Base-by-base conservation (phyloP, 1,140 invertebrate genomes). In the Lucilia sericata region DNA sequence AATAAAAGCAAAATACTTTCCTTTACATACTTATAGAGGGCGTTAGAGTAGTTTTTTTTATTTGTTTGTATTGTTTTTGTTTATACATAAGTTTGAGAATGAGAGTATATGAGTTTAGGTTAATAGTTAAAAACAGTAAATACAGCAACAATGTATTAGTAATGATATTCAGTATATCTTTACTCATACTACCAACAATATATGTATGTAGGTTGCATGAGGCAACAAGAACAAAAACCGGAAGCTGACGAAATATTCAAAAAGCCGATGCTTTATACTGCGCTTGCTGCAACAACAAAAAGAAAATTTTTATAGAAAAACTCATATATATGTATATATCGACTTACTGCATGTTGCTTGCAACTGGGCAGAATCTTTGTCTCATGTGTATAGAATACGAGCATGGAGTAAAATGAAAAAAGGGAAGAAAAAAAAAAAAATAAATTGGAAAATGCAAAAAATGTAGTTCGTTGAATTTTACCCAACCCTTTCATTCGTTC, bases 1-100 rank as follows among this genome's bases (percentile, higher is more conserved):
- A 42, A 7, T 10, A 42, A 10, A 42, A 42, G 10, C 5, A 25
- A 49, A 80, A 5, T 49, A 78, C 30, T 42, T 78, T 80, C 47
- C 76, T n/a, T 12, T 80, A 80, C 76, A 80, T 80, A 49, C 76
- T 80, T 80, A 21, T 80, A 80, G 76, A 80, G 76, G 76, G 76
- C 76, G 76, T 80, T 49, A 21, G 21, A 51, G 42, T 80, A 80
- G 49, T 49, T 49, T 49, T 8, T n/a, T 47, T 75, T 42, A 8
- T 42, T 42, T 42, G 42, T 42, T 42, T n/a, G 17, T 78, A 34
- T 47, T 78, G 75, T 30, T 78, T 30, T 42, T 42, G 34, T 17
- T 0, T 19, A 47, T 78, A 10, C 10, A 13, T 42, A 36, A 34
- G 36, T 78, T 14, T 47, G 75, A 78, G n/a, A 21, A 80, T 80